Base-by-base conservation (phyloP, 2,888 invertebrate genomes). In the Seira ritae region DNA sequence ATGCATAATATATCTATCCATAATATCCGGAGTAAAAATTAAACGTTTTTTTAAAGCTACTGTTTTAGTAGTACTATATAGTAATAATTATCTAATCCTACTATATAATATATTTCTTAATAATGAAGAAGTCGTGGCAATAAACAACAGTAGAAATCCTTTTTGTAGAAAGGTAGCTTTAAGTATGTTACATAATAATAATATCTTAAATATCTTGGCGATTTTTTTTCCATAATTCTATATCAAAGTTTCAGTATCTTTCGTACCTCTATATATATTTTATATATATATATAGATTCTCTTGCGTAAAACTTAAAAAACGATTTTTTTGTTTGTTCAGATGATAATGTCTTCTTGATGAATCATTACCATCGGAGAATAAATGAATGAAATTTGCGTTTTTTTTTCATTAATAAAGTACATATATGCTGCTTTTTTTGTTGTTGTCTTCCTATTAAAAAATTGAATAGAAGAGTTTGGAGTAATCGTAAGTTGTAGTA, bases 361-460 rank as follows among this genome's bases (percentile, higher is more conserved):
- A 55, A 17, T 55, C 55, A 17, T 55, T 55, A 55, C 12, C 15
- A 55, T 55, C 17, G 31, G 8, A 31, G 31, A 31, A n/a, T 42
- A 42, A 55, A 55, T 17, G 55, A 55, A 55, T 55, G 55, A 55
- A 55, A 31, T 31, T 55, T 17, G 55, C 55, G 55, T 55, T 55
- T 3, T 55, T 55, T 15, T 55, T 8, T 15, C 55, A 8, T 55
- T 55, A 55, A 31, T 55, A 55, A 55, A 42, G n/a, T n/a, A n/a
- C n/a, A n/a, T n/a, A 8, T 31, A 31, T 15, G 17, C 55, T 8
- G 31, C 31, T 31, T 31, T 31, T 15, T 55, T 55, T 55, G 31
- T 31, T 31, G 42, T 12, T 42, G 6, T 42, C 6, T 42, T 12
- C 42, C 55, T 55, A 55, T n/a, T 55, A 8, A 55, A 55, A 55